phyloP scores from a whole-genome alignment of 2,797 vertebrate genomes.

The Brachyrhaphis roseni region DNA sequence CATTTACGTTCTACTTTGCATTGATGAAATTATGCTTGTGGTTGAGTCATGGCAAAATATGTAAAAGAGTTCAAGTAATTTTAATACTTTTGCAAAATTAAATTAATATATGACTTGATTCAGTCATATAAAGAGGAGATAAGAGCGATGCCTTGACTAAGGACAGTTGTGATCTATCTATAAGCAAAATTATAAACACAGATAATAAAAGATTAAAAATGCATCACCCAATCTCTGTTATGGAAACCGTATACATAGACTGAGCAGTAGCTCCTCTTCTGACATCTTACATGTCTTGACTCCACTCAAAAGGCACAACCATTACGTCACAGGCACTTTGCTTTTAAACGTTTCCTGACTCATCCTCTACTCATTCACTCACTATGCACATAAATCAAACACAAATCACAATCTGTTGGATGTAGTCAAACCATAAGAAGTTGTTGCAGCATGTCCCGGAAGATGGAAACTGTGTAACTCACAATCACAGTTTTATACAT shows the following conservation, averaged over 20 bases:
- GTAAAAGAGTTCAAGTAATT: background rate
- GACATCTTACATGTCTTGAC: slow-evolving; percentile 19
- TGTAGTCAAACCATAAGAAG: slow-evolving; percentile 42
- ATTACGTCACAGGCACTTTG: slow-evolving; percentile 21
- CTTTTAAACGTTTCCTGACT: slow-evolving; percentile 52
- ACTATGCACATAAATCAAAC: slow-evolving; percentile 51
- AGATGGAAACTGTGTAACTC: slow-evolving; percentile 63
- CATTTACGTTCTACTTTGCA: background rate
- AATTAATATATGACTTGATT: slow-evolving; percentile 63
- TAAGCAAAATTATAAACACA: background rate
- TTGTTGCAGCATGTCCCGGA: slow-evolving; percentile 63
- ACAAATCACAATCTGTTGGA: slow-evolving; percentile 23
- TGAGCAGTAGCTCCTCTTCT: slow-evolving; percentile 21
- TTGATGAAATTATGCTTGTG: background rate
- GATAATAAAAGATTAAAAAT: background rate
- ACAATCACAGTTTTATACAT: slow-evolving; percentile 61
- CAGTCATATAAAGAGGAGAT: slow-evolving; percentile 30
- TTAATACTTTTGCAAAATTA: background rate
- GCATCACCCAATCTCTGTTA: slow-evolving; percentile 15
- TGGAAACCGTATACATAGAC: slow-evolving; percentile 10
- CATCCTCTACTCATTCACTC: slow-evolving; percentile 39
- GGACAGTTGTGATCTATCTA: slow-evolving; percentile 33
- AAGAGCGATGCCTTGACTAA: slow-evolving; percentile 42
- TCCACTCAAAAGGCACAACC: slow-evolving; percentile 32
- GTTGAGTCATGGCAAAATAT: background rate